Percentiles rank a stretch among this genome's conserved stretches.
These are phyloP conservation scores for Campylomormyrus numenius DNA, from an alignment of 2,113 vertebrate genomes.

Conservation along the genomic window DNA sequence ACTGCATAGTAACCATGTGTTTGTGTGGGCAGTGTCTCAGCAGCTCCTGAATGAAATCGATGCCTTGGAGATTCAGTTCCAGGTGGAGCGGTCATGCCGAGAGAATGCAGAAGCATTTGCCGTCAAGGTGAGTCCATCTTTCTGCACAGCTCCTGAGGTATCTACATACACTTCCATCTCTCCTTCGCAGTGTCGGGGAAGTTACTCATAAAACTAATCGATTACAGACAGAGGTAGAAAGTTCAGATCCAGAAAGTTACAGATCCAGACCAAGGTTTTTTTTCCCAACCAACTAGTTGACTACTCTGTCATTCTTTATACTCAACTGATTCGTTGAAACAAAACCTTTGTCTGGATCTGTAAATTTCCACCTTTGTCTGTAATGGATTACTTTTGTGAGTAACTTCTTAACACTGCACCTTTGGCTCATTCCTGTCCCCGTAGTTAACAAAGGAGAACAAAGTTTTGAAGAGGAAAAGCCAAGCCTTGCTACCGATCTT, in stretches of 20 bases:
- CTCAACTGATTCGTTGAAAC: no score
- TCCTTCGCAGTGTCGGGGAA: neutral
- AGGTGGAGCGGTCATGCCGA: slow-evolving; percentile 59
- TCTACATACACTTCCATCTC: neutral
- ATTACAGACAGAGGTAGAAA: no score
- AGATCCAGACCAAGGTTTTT: no score
- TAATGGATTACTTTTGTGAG: no score
- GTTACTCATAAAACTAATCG: no score
- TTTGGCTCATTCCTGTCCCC: slow-evolving; percentile 9
- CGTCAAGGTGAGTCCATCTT: slow-evolving; percentile 47
- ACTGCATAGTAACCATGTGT: neutral
- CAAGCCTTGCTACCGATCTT: slow-evolving; percentile 48
- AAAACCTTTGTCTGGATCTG: no score
- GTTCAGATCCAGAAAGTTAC: no score
- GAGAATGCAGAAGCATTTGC: slow-evolving; percentile 59
- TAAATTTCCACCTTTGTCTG: no score
- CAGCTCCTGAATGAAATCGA: slow-evolving; percentile 65
- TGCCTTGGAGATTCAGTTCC: slow-evolving; percentile 59
- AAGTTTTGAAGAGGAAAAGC: slow-evolving; percentile 56
- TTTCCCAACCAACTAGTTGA: no score
- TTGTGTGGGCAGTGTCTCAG: slow-evolving; percentile 50
- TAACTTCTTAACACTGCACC: no score
- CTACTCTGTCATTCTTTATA: no score
- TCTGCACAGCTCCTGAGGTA: neutral
- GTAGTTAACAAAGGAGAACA: slow-evolving; percentile 63